Base-by-base conservation (phyloP, 2,113 vertebrate species). In the Antechinus flavipes region DNA sequence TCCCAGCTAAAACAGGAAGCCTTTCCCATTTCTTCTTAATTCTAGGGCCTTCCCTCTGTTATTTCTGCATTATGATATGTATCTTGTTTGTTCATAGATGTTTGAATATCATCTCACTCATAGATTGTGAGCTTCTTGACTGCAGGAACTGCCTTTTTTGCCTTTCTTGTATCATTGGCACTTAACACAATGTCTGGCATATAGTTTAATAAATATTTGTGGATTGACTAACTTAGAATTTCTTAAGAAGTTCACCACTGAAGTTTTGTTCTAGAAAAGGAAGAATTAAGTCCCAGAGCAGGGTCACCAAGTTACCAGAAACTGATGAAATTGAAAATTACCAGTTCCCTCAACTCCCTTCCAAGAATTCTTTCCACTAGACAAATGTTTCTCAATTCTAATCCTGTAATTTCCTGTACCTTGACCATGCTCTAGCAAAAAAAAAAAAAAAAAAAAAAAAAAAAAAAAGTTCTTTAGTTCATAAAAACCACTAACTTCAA, bases 341-440 rank as follows among this genome's bases (percentile, higher is more conserved):
- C 90, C 8, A 23, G 30, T 5, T 89, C 35, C 54, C 46, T 84
- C 49, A 89, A 30, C 11, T 27, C 14, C 92, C 42, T 35, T 46
- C 19, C 54, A 22, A 27, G 46, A 0, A 35, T 50, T 26, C 7
- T 0, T 25, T 54, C 24, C n/a, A 53, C 1, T 25, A 16, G 0
- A 25, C 61, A 91, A 50, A 53, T 3, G 5, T 54, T n/a, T 68
- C 90, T 49, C 30, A 90, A 46, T 89, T 53, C 56, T 89, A 11
- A 22, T n/a, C 90, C 54, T 91, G 22, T n/a, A 42, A 42, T 84
- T 42, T 84, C n/a, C 2, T 42, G 0, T 84, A 84, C 35, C 35
- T 84, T 22, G 2, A 42, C 68, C 23, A 11, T 5, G 24, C 46
- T 90, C 76, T 91, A n/a, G 42, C 23, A 55, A 56, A 90, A 8